A percentile compares a stretch with the other conserved stretches of the same genome.
Conservation (phyloP, 2,888 invertebrate species). For the Dioctria rufipes region DNA sequence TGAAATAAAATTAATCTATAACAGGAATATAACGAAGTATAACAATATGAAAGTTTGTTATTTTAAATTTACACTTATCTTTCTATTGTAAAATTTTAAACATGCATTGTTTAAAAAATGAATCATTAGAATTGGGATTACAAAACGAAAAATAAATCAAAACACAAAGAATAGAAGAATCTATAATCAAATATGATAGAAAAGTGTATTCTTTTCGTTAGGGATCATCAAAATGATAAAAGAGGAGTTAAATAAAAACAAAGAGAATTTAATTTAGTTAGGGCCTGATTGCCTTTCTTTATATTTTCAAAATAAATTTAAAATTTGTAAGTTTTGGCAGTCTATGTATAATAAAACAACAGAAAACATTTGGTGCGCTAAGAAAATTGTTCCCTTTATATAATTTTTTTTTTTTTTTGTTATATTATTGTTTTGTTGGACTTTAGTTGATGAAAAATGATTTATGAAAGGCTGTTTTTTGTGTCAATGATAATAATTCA, state of each 20-base stretch:
- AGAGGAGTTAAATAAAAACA: slow-evolving; percentile 12
- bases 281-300: slow-evolving; percentile 29
- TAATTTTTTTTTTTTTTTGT: slow-evolving; percentile 11
- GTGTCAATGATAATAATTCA: slow-evolving; percentile 43
- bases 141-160: slow-evolving; percentile 15
- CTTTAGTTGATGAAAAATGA: slow-evolving; percentile 36
- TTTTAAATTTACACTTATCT: slow-evolving; percentile 27
- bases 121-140: slow-evolving; percentile 29
- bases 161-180: slow-evolving; percentile 9
- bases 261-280: slow-evolving; percentile 14
- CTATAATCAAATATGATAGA: slow-evolving; percentile 9
- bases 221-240: neutral
- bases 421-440: slow-evolving; percentile 19
- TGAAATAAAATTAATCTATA: slow-evolving; percentile 26
- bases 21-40: slow-evolving; percentile 1
- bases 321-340: neutral
- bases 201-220: slow-evolving; percentile 25
- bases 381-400: slow-evolving; percentile 11
- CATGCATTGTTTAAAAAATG: slow-evolving; percentile 30
- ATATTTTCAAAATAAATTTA: slow-evolving; percentile 19
- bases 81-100: slow-evolving; percentile 44
- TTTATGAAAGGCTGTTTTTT: slow-evolving; percentile 25
- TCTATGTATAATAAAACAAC: slow-evolving; percentile 15
- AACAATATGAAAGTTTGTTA: slow-evolving; percentile 19
- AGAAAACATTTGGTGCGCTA: slow-evolving; percentile 35